Percentiles rank a stretch among this genome's conserved stretches.
Evolutionary conservation across 2,113 vertebrate species (phyloP).

Genomic region (Piaya cayana): DNA sequence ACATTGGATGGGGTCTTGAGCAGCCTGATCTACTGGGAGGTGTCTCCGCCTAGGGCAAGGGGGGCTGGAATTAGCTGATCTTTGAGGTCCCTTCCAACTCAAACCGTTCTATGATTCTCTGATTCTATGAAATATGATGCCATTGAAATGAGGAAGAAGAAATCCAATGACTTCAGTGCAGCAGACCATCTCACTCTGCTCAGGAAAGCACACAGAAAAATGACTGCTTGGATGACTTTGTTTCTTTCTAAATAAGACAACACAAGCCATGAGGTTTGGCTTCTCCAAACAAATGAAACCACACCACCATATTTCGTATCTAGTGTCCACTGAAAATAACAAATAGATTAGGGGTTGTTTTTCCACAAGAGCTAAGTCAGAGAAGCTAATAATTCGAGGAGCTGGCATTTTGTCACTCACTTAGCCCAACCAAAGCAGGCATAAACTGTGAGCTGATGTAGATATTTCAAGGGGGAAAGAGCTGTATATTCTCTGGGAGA

Average conservation of each 20-base stretch:
- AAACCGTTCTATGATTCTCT: too few species aligned
- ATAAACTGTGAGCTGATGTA: conserved; percentile 46
- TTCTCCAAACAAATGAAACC: neutral
- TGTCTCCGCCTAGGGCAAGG: too few species aligned
- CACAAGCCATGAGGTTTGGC: neutral
- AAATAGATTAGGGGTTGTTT: neutral
- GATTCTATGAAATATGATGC: too few species aligned
- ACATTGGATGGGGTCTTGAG: too few species aligned
- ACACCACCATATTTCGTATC: rapidly evolving
- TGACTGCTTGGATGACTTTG: neutral
- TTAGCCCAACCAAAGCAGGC: neutral
- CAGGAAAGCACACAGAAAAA: neutral
- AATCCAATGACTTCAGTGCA: neutral
- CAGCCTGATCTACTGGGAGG: too few species aligned
- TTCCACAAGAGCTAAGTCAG: neutral
- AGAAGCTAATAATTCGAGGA: conserved; percentile 37
- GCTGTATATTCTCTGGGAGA: conserved; percentile 42
- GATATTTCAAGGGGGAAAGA: conserved; percentile 40
- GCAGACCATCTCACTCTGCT: neutral
- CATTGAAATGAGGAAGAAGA: neutral
- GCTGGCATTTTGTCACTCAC: conserved; percentile 24
- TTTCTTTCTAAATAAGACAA: neutral
- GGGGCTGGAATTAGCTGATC: too few species aligned
- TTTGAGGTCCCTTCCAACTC: too few species aligned
- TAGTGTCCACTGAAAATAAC: neutral